These are phyloP conservation scores for Scomber scombrus DNA, from an alignment of 2,113 vertebrate genomes.

Conservation along the genomic window DNA sequence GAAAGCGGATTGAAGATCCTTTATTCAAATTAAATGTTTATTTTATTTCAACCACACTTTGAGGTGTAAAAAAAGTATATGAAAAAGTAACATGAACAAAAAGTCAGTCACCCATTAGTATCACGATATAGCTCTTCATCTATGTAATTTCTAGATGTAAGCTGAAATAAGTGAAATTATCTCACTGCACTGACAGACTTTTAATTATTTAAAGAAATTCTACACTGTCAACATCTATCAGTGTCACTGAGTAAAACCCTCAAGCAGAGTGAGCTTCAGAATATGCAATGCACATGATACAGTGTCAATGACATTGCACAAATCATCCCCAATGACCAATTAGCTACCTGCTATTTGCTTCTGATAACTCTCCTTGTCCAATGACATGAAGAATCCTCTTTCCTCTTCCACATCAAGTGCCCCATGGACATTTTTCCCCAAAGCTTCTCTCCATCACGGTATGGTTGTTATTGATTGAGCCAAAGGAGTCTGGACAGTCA, in stretches of 20 bases:
- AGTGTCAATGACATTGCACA: conserved; percentile 37
- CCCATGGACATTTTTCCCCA: conserved; percentile 44
- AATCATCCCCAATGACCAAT: conserved; percentile 51
- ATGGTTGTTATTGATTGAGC: conserved; percentile 81
- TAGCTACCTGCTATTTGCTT: conserved; percentile 52
- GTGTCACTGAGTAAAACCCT: conserved; percentile 36
- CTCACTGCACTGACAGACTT: neutral
- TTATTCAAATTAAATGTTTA: neutral
- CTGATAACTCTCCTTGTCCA: conserved; percentile 33
- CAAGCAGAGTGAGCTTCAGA: conserved; percentile 24
- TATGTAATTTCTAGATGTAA: neutral
- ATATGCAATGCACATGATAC: neutral
- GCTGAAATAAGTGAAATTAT: conserved; percentile 19
- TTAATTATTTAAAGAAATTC: conserved; percentile 32
- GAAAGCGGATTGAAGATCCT: conserved; percentile 2
- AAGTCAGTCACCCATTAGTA: neutral
- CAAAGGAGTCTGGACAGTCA: conserved; percentile 79
- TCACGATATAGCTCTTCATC: neutral
- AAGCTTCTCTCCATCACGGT: conserved; percentile 57
- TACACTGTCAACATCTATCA: conserved; percentile 36
- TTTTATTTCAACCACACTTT: neutral
- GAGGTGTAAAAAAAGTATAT: neutral
- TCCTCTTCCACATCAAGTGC: conserved; percentile 59
- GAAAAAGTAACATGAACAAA: conserved; percentile 7
- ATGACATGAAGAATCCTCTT: conserved; percentile 51